Evolutionary conservation across 2,797 vertebrate species (phyloP).

Genomic region (Crocidura indochinensis): DNA sequence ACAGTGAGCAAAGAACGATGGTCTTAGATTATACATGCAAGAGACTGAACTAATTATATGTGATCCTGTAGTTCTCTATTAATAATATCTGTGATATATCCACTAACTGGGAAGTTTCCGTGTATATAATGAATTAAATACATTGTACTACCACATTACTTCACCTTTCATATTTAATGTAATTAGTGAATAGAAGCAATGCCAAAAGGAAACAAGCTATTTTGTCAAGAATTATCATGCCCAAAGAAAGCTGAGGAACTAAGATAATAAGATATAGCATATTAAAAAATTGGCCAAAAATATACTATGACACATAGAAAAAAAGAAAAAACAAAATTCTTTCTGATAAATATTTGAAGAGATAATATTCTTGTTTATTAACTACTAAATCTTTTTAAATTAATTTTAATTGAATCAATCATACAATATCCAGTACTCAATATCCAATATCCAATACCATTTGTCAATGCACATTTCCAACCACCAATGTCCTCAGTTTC

Average conservation of each 20-base stretch:
- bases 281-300: slow-evolving; percentile 22
- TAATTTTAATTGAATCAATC: too few species aligned
- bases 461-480: too few species aligned
- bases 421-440: too few species aligned
- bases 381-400: too few species aligned
- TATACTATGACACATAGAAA: slow-evolving; percentile 27
- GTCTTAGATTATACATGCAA: not conserved
- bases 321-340: slow-evolving; percentile 40
- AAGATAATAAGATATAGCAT: slow-evolving; percentile 10
- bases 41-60: not conserved
- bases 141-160: not conserved
- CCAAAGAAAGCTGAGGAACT: slow-evolving; percentile 32
- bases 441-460: too few species aligned
- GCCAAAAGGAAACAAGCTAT: slow-evolving; percentile 1
- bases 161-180: not conserved
- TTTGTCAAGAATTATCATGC: slow-evolving; percentile 3
- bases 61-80: not conserved
- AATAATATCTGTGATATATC: not conserved
- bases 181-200: slow-evolving; percentile 26
- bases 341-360: slow-evolving; percentile 35
- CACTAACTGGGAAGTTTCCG: not conserved
- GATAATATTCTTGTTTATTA: not conserved
- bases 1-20: not conserved
- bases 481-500: too few species aligned
- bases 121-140: not conserved